phyloP scores from a whole-genome alignment of 2,113 vertebrate species.

The Epinephelus fuscoguttatus region DNA sequence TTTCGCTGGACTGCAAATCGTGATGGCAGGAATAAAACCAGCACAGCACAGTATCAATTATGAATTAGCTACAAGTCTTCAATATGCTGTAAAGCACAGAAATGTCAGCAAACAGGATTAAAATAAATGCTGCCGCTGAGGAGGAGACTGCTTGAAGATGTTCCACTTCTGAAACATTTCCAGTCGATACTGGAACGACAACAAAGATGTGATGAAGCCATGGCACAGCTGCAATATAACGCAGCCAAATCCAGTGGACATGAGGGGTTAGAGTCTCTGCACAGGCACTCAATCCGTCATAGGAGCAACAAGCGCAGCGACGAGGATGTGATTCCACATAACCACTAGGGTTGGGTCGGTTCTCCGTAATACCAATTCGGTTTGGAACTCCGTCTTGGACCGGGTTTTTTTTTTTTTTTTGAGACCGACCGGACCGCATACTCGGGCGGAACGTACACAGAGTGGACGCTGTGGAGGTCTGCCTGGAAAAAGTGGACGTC shows the following conservation, averaged over 20 bases:
- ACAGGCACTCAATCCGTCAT: neutral
- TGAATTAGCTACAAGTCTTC: neutral
- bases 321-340: neutral
- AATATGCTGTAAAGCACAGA: neutral
- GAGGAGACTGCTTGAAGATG: neutral
- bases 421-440: no score
- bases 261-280: neutral
- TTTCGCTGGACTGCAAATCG: neutral
- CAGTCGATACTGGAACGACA: neutral
- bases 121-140: neutral
- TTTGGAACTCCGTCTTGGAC: no score
- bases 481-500: no score
- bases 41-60: neutral
- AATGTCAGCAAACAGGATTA: neutral
- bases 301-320: neutral
- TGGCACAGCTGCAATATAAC: neutral
- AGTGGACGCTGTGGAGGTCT: no score
- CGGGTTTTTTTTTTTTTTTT: no score
- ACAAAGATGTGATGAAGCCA: neutral
- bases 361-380: no score
- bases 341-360: neutral
- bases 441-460: no score
- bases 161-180: neutral
- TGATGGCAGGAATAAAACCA: neutral
- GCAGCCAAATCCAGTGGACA: neutral